Evolutionary conservation across 1,140 invertebrate genomes (phyloP), one percentile per base, ranked within the genome.

Genomic region (Solenopsis invicta): DNA sequence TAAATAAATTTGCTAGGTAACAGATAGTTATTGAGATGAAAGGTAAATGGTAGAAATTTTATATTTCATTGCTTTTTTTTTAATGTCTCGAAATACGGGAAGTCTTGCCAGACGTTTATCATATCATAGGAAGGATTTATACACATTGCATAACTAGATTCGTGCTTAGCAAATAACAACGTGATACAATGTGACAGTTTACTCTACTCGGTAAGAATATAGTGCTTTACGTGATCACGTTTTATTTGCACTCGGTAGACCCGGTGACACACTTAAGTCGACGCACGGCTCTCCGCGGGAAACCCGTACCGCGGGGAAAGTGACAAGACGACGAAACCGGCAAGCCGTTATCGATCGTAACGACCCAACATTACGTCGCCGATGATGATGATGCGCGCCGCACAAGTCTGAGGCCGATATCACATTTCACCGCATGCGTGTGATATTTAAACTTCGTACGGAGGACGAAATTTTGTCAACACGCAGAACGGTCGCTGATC

Each of bases 261-360:
- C 90, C 85, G 91, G 71, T 93, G 92, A 93, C 92, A 92, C 88
- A 93, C 91, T 93, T 93, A 48, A 61, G 61, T 24, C 72, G 71
- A 69, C 77, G 61, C 59, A 69, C 34, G 37, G 59, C 21, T 75
- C 64, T 41, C 85, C 81, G 45, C 85, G 87, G 81, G 85, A 81
- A 88, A 80, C 82, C 61, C 66, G n/a, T 66, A 75, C 87, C 64
- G 21, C 82, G 64, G 91, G 71, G 88, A 91, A 91, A 92, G 92
- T 91, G 85, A 92, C 90, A 87, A 89, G 61, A 92, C 72, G 77
- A 54, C 72, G 59, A 86, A 86, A 69, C 81, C 81, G 74, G 48
- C 74, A 50, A 61, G 4, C 41, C 56, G 56, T 84, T 84, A 75
- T 84, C 69, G 89, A 90, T 90, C 85, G 78, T 91, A 91, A 90